phyloP scores from a whole-genome alignment of 1,140 invertebrate species.

The Scylla paramamosain region DNA sequence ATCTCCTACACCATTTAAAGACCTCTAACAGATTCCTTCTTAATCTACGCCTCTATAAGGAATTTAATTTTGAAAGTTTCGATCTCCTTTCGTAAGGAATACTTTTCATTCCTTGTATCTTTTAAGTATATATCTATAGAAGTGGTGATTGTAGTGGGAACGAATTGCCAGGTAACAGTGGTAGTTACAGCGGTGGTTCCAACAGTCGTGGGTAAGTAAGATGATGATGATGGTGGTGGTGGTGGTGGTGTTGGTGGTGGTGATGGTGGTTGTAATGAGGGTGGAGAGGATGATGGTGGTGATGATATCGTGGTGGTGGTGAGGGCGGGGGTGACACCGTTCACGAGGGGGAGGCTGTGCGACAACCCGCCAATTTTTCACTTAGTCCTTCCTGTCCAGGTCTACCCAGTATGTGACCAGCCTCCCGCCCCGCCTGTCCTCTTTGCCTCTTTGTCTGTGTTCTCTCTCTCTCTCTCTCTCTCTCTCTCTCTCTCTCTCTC shows the following conservation, averaged over 20 bases:
- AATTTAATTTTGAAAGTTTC: neutral
- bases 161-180: too few species aligned
- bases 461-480: neutral
- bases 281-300: neutral
- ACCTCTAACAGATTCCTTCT: neutral
- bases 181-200: too few species aligned
- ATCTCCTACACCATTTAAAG: too few species aligned
- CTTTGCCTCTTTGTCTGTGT: neutral
- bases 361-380: constrained; percentile 44
- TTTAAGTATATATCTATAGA: too few species aligned
- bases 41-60: neutral
- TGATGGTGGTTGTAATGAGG: neutral
- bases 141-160: too few species aligned
- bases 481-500: neutral
- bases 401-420: constrained; percentile 14
- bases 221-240: neutral
- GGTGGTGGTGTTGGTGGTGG: neutral
- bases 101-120: too few species aligned
- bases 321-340: neutral
- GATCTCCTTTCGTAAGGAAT: too few species aligned
- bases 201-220: too few species aligned
- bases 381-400: constrained; percentile 36
- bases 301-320: neutral
- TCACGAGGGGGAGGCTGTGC: neutral
- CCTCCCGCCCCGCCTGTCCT: neutral